Evolutionary conservation across 2,113 vertebrate genomes (phyloP).

Genomic region (Caranx melampygus): DNA sequence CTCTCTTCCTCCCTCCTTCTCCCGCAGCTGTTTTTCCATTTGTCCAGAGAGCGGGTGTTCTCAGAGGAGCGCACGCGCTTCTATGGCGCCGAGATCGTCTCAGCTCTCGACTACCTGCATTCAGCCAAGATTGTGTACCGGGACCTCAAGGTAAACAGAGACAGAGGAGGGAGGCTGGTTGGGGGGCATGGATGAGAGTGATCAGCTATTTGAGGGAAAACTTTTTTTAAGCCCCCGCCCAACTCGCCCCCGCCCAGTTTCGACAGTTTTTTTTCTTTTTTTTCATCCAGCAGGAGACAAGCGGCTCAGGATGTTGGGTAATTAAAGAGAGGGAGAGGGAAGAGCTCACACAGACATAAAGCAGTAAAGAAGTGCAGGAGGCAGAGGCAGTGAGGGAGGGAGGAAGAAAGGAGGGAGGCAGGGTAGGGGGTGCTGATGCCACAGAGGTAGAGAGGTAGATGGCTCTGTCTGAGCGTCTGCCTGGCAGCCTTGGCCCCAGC

Average conservation of each 20-base stretch:
- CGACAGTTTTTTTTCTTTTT: conserved; percentile 15
- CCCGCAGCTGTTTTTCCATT: conserved; percentile 99
- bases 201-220: conserved; percentile 54
- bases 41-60: conserved; percentile 99
- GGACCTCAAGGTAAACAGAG: conserved; percentile 96
- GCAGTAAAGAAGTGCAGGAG: conserved; percentile 50
- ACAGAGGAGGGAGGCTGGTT: conserved; percentile 20
- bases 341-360: conserved; percentile 59
- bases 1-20: conserved; percentile 59
- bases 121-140: conserved; percentile 99
- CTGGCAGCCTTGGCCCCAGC: conserved; percentile 78
- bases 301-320: conserved; percentile 62
- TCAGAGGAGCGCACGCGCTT: conserved; percentile 99
- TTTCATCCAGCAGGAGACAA: conserved; percentile 40
- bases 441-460: conserved; percentile 76
- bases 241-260: background rate
- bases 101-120: conserved; percentile 97
- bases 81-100: conserved; percentile 99
- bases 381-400: background rate
- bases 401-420: conserved; percentile 24
- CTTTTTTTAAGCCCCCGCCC: background rate
- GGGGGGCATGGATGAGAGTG: conserved; percentile 42
- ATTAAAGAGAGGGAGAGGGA: conserved; percentile 69
- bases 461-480: conserved; percentile 72
- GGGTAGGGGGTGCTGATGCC: conserved; percentile 59